Percentiles rank a stretch among this genome's conserved stretches.
Conservation (phyloP, 2,113 vertebrate genomes). For the Mus musculus region DNA sequence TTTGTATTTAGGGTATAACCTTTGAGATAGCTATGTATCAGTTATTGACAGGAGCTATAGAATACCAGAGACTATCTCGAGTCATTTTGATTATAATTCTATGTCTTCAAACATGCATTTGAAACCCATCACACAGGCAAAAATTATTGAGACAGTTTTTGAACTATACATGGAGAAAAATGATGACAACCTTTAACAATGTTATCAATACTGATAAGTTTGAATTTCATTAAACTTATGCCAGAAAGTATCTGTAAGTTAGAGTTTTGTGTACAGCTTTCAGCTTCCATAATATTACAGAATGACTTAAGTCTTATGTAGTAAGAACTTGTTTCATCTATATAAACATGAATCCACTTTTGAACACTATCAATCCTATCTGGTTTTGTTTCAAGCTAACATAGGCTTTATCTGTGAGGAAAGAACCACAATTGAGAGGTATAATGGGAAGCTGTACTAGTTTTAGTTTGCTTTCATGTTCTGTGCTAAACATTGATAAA, state of each 20-base stretch:
- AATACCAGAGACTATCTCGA: conserved; percentile 19
- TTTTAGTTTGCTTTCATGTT: background rate
- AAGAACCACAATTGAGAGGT: background rate
- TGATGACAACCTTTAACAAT: conserved; percentile 34
- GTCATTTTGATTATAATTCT: conserved; percentile 44
- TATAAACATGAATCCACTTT: background rate
- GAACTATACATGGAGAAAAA: conserved; percentile 34
- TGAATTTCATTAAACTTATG: conserved; percentile 18
- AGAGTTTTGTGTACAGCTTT: background rate
- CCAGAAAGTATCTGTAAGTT: background rate
- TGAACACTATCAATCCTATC: background rate
- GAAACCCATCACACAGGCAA: conserved; percentile 38
- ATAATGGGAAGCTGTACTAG: background rate
- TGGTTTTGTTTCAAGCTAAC: background rate
- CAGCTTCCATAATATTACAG: background rate
- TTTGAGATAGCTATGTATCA: conserved; percentile 38
- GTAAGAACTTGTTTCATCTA: background rate
- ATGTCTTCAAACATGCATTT: conserved; percentile 58
- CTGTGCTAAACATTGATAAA: background rate
- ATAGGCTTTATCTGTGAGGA: background rate
- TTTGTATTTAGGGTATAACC: background rate
- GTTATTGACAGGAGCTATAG: conserved; percentile 29
- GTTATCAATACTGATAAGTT: background rate
- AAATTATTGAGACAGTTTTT: conserved; percentile 32
- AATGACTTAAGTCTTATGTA: background rate